Evolutionary conservation across 2,113 vertebrate species (phyloP).

Genomic region (Chaetodon trifascialis): DNA sequence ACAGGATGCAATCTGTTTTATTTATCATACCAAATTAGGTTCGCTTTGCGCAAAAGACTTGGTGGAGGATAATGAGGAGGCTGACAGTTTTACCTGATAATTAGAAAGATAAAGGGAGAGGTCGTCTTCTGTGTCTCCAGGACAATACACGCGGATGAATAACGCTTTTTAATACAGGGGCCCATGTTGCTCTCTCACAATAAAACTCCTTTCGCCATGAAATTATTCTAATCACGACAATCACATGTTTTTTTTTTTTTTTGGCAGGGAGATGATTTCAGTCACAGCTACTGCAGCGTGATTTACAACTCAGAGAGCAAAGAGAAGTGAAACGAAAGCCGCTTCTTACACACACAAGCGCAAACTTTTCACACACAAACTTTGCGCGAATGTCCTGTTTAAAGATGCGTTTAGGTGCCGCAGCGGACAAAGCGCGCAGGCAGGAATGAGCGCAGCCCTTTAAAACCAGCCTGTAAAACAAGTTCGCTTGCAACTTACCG

Average conservation of each 20-base stretch:
- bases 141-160: not conserved
- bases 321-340: not conserved
- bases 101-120: not conserved
- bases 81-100: not conserved
- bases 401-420: not conserved
- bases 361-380: conserved; percentile 19
- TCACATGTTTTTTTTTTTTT: conserved; percentile 1
- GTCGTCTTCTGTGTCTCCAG: not conserved
- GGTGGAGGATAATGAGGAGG: rapidly evolving
- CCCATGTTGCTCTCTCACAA: not conserved
- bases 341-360: not conserved
- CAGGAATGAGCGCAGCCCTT: not conserved
- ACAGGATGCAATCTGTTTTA: not conserved
- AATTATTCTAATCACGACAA: not conserved
- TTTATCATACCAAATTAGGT: not conserved
- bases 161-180: not conserved
- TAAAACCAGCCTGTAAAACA: conserved; percentile 21
- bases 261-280: not conserved
- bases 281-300: conserved; percentile 21
- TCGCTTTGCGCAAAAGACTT: not conserved
- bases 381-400: not conserved
- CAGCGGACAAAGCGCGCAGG: conserved; percentile 5
- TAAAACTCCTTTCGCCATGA: not conserved
- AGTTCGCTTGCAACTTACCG: conserved; percentile 78
- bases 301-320: not conserved